Conservation (phyloP, 2,888 invertebrate species). For the Troilus luridus region DNA sequence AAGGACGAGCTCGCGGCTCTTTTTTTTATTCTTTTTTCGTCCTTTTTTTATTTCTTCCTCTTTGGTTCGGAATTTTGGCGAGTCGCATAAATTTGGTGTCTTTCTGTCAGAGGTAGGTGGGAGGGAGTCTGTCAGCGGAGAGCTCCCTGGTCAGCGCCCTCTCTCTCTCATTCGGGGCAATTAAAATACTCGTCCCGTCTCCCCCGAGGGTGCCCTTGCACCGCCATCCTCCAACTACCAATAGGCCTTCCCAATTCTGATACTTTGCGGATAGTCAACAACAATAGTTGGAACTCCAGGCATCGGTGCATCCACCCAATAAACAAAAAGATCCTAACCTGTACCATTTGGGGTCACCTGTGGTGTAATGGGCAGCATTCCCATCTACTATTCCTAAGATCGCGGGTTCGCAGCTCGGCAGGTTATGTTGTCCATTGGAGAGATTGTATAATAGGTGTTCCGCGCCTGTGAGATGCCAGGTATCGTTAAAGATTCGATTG, state of each 20-base stretch:
- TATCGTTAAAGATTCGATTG: too few relatives aligned
- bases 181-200: constrained; percentile 47
- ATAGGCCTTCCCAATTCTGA: background rate
- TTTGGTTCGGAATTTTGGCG: constrained; percentile 62
- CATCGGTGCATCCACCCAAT: too few relatives aligned
- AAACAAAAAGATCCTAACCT: too few relatives aligned
- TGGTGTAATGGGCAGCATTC: too few relatives aligned
- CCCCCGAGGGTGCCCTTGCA: background rate
- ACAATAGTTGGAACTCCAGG: too few relatives aligned
- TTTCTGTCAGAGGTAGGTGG: constrained; percentile 56
- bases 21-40: constrained; percentile 42
- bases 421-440: too few relatives aligned
- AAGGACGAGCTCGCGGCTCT: constrained; percentile 57
- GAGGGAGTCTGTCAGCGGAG: constrained; percentile 12
- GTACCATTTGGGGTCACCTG: too few relatives aligned
- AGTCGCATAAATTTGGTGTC: constrained; percentile 64
- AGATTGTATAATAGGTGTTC: too few relatives aligned
- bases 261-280: background rate
- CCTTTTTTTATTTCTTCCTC: constrained; percentile 62
- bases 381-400: too few relatives aligned
- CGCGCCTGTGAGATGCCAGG: too few relatives aligned
- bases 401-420: too few relatives aligned
- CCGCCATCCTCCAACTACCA: background rate
- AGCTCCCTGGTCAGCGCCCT: constrained; percentile 35
- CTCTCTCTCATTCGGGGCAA: constrained; percentile 40